Percentiles rank a stretch among this genome's conserved stretches.
phyloP scores from a whole-genome alignment of 2,888 invertebrate genomes.

The Ephialtes manifestator region DNA sequence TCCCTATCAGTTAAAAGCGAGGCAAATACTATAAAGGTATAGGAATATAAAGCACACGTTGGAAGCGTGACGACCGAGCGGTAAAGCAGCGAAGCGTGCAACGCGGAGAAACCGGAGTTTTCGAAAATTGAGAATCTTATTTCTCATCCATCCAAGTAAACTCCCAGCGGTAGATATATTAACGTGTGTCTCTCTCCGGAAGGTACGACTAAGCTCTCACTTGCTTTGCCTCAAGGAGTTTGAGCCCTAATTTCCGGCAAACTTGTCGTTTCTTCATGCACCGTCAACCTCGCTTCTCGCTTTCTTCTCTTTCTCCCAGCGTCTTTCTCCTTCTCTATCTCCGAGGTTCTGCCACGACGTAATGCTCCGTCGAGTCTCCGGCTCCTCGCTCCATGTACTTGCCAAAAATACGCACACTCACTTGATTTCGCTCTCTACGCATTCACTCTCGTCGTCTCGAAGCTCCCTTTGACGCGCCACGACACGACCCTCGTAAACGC shows the following conservation, averaged over 20 bases:
- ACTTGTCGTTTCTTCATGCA: conserved; percentile 67
- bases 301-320: conserved; percentile 48
- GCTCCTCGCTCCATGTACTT: conserved; percentile 46
- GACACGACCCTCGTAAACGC: conserved; percentile 67
- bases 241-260: conserved; percentile 65
- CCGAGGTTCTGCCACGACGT: conserved; percentile 39
- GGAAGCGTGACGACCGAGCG: neutral
- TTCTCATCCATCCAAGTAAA: conserved; percentile 30
- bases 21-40: neutral
- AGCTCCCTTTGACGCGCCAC: conserved; percentile 73
- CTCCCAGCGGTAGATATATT: conserved; percentile 23
- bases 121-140: conserved; percentile 53
- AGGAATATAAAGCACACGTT: conserved; percentile 10
- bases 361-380: conserved; percentile 46
- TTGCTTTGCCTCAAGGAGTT: conserved; percentile 57
- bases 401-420: conserved; percentile 59
- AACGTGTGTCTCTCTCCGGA: conserved; percentile 18
- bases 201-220: neutral
- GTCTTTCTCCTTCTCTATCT: neutral
- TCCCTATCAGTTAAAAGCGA: neutral
- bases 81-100: neutral
- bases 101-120: conserved; percentile 13
- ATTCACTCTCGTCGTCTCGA: conserved; percentile 55
- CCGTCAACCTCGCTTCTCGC: conserved; percentile 51
- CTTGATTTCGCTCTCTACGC: conserved; percentile 24